A percentile compares a stretch with the other conserved stretches of the same genome.
phyloP scores from a whole-genome alignment of 1,140 invertebrate species.

The Trichonephila inaurata region DNA sequence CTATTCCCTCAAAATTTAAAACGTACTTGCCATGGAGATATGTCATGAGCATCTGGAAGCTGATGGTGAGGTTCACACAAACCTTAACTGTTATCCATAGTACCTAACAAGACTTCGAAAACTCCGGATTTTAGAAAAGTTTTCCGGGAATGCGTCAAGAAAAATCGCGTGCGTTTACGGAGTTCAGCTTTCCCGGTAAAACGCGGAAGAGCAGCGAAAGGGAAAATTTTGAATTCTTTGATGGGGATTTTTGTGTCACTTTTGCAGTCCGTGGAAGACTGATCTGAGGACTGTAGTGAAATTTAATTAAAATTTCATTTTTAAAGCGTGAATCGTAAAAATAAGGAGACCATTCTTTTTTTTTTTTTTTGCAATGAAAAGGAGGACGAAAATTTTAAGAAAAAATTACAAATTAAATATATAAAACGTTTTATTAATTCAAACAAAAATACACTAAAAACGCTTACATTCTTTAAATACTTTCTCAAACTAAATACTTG shows the following conservation, averaged over 20 bases:
- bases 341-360: too few relatives aligned
- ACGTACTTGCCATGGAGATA: not conserved
- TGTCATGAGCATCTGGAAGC: not conserved
- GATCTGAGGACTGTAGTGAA: too few relatives aligned
- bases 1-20: not conserved
- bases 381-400: too few relatives aligned
- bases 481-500: too few relatives aligned
- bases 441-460: too few relatives aligned
- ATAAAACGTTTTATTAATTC: too few relatives aligned
- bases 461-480: too few relatives aligned
- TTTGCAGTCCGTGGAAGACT: too few relatives aligned
- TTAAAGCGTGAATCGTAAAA: too few relatives aligned
- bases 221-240: not conserved
- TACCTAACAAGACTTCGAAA: not conserved
- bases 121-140: not conserved
- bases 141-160: not conserved
- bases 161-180: not conserved
- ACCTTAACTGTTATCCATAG: not conserved
- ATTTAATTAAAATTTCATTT: too few relatives aligned
- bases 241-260: not conserved
- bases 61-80: not conserved
- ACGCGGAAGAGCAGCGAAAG: not conserved
- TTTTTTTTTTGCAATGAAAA: too few relatives aligned
- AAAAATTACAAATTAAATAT: too few relatives aligned
- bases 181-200: not conserved